Evolutionary conservation across 2,797 vertebrate genomes (phyloP).

Genomic region (Champsocephalus esox): DNA sequence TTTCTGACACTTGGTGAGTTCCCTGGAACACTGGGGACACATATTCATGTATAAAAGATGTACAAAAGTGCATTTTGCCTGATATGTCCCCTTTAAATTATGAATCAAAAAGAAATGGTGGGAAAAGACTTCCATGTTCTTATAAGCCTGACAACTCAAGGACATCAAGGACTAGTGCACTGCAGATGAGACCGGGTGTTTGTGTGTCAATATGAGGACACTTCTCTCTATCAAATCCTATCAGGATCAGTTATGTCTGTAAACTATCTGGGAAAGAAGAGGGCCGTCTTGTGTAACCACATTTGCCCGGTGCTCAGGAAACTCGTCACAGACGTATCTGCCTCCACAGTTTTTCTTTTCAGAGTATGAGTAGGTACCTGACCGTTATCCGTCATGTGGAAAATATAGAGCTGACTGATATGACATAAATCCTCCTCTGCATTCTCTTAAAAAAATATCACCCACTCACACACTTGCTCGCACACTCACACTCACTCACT

Average conservation of each 20-base stretch:
- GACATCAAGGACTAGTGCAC: neutral
- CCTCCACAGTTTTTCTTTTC: slow-evolving; percentile 74
- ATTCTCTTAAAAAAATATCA: slow-evolving; percentile 41
- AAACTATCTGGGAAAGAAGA: slow-evolving; percentile 36
- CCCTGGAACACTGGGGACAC: too few species aligned
- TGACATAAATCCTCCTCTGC: slow-evolving; percentile 75
- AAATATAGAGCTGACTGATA: slow-evolving; percentile 66
- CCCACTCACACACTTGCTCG: slow-evolving; percentile 37
- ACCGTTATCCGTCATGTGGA: slow-evolving; percentile 63
- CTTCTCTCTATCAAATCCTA: slow-evolving; percentile 32
- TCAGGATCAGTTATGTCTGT: slow-evolving; percentile 30
- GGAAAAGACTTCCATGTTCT: slow-evolving; percentile 3
- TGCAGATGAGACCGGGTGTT: slow-evolving; percentile 20
- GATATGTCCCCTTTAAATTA: neutral
- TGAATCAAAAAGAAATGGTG: neutral
- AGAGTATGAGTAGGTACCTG: slow-evolving; percentile 73
- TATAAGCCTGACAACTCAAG: neutral
- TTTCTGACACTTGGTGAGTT: too few species aligned
- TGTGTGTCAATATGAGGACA: slow-evolving; percentile 31
- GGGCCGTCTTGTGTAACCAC: slow-evolving; percentile 69
- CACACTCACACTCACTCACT: slow-evolving; percentile 27
- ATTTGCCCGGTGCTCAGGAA: slow-evolving; percentile 68
- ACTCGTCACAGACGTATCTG: slow-evolving; percentile 71
- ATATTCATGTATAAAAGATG: too few species aligned
- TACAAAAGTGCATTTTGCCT: too few species aligned